Percentiles rank a stretch among this genome's conserved stretches.
Evolutionary conservation across 2,888 invertebrate species (phyloP).

Genomic region (Empis livida): DNA sequence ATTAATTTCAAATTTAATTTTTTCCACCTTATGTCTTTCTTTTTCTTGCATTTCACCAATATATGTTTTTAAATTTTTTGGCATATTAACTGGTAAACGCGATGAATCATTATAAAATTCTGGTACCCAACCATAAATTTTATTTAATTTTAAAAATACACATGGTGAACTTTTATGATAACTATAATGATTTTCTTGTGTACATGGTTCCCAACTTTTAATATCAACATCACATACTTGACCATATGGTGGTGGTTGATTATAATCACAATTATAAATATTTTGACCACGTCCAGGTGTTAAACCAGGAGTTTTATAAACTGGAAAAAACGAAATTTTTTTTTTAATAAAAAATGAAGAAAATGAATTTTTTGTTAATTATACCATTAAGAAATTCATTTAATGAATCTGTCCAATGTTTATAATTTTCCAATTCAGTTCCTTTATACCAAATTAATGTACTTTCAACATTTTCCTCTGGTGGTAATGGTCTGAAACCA

Average conservation of each 20-base stretch:
- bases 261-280: conserved; percentile 63
- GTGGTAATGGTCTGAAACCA: conserved; percentile 88
- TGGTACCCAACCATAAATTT: conserved; percentile 85
- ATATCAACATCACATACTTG: conserved; percentile 84
- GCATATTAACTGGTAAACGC: conserved; percentile 62
- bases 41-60: conserved; percentile 41
- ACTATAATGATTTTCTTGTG: conserved; percentile 70
- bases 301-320: conserved; percentile 58
- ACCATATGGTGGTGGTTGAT: conserved; percentile 52
- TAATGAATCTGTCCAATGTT: conserved; percentile 65
- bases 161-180: conserved; percentile 90
- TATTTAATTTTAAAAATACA: conserved; percentile 89
- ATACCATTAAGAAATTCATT: conserved; percentile 67
- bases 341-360: not conserved
- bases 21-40: conserved; percentile 33
- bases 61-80: conserved; percentile 51
- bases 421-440: conserved; percentile 59
- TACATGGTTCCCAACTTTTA: conserved; percentile 66
- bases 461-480: conserved; percentile 74
- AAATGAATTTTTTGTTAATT: conserved; percentile 20
- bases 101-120: conserved; percentile 62
- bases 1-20: not conserved
- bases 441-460: conserved; percentile 92
- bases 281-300: conserved; percentile 61
- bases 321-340: conserved; percentile 33